These are phyloP conservation scores for Napeogenes inachia DNA, from an alignment of 2,888 invertebrate species.

Conservation along the genomic window DNA sequence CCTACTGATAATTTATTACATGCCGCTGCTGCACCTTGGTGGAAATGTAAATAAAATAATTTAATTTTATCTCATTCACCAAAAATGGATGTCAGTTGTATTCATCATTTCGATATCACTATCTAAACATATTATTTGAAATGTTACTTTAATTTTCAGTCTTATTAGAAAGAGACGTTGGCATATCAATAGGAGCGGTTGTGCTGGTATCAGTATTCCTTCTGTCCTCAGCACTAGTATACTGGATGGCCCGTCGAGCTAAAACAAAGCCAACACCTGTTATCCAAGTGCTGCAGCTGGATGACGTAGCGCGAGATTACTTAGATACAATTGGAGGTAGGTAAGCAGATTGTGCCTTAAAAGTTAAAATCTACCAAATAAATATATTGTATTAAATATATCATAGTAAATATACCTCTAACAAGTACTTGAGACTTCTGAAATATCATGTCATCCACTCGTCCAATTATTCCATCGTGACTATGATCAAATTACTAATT, in stretches of 20 bases:
- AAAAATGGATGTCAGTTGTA: too few relatives aligned
- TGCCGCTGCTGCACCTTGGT: slow-evolving; percentile 63
- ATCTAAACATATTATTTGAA: too few relatives aligned
- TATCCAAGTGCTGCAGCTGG: slow-evolving; percentile 66
- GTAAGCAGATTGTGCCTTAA: slow-evolving; percentile 15
- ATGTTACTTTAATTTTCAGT: slow-evolving; percentile 42
- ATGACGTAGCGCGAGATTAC: slow-evolving; percentile 65
- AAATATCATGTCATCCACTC: not conserved
- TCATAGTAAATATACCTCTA: too few relatives aligned
- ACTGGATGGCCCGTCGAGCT: slow-evolving; percentile 51
- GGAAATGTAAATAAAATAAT: slow-evolving; percentile 53
- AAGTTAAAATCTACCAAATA: too few relatives aligned
- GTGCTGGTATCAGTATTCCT: slow-evolving; percentile 58
- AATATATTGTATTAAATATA: too few relatives aligned
- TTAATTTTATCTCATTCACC: not conserved
- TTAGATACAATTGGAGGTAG: slow-evolving; percentile 63
- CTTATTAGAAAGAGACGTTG: slow-evolving; percentile 61
- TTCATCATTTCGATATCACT: too few relatives aligned
- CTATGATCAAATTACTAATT: not conserved
- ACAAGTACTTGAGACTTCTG: too few relatives aligned
- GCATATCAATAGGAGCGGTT: slow-evolving; percentile 63
- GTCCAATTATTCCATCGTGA: not conserved
- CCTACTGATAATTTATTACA: slow-evolving; percentile 59
- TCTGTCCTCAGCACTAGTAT: slow-evolving; percentile 51
- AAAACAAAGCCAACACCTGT: slow-evolving; percentile 57